These are phyloP conservation scores for Xiphydria camelus DNA, from an alignment of 2,888 invertebrate genomes.

Conservation along the genomic window DNA sequence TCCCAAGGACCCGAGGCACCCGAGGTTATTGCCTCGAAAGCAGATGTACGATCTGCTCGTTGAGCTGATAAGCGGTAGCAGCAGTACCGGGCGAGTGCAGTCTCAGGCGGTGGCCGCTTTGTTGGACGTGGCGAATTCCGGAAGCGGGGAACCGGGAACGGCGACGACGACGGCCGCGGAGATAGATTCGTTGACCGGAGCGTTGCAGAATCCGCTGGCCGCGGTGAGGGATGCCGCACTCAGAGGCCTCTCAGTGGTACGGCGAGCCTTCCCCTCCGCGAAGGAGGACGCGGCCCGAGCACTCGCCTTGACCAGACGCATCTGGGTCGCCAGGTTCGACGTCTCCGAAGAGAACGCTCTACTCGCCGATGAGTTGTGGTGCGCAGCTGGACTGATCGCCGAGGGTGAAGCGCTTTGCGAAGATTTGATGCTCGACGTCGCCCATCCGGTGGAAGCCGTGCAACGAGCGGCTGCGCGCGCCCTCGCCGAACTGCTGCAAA, in stretches of 20 bases:
- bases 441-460: conserved; percentile 80
- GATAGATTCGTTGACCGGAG: conserved; percentile 71
- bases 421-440: conserved; percentile 70
- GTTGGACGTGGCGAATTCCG: conserved; percentile 76
- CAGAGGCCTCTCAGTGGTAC: conserved; percentile 70
- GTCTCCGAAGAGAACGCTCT: conserved; percentile 72
- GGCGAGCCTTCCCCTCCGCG: conserved; percentile 65
- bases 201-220: conserved; percentile 71
- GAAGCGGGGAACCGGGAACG: conserved; percentile 69
- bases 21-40: conserved; percentile 77
- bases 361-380: conserved; percentile 69
- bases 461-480: conserved; percentile 83
- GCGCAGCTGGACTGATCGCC: conserved; percentile 60
- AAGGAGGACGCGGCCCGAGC: conserved; percentile 65
- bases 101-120: conserved; percentile 79
- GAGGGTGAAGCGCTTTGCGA: conserved; percentile 61
- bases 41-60: conserved; percentile 82
- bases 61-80: conserved; percentile 72
- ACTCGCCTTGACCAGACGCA: conserved; percentile 68
- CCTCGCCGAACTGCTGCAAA: conserved; percentile 69
- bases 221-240: conserved; percentile 81
- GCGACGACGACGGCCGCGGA: conserved; percentile 70
- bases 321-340: conserved; percentile 87
- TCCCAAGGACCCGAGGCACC: conserved; percentile 67
- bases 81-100: conserved; percentile 71